phyloP scores from a whole-genome alignment of 2,797 vertebrate genomes.

The Lerista edwardsae region DNA sequence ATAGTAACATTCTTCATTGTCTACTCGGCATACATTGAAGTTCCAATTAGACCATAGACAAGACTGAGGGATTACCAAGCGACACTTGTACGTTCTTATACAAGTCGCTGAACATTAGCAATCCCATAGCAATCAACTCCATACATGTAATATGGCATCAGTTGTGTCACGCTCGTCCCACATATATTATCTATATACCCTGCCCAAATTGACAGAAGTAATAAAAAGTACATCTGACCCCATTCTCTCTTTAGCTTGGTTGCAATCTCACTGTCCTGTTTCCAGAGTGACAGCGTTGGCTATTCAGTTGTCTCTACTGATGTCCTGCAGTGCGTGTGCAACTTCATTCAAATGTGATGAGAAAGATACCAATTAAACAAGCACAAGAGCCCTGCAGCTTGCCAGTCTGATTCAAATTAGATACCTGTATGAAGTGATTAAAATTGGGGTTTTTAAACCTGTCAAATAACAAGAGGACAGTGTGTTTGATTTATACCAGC shows the following conservation, averaged over 20 bases:
- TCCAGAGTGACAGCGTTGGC: conserved; percentile 55
- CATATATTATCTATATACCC: background rate
- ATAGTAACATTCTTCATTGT: background rate
- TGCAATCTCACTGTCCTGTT: conserved; percentile 49
- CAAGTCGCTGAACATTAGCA: background rate
- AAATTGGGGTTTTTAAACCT: conserved; percentile 66
- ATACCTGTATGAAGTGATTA: conserved; percentile 70
- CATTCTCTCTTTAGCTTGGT: conserved; percentile 24
- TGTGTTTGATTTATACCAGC: conserved; percentile 67
- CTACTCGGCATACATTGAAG: background rate
- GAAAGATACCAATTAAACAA: conserved; percentile 74
- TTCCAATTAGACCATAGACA: background rate
- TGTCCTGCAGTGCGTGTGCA: conserved; percentile 67
- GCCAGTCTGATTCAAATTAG: conserved; percentile 71
- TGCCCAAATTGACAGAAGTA: background rate
- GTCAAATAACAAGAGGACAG: conserved; percentile 62
- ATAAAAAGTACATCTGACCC: conserved; percentile 12
- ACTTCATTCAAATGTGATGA: conserved; percentile 69
- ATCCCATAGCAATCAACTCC: background rate
- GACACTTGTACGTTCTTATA: background rate
- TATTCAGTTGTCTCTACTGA: conserved; percentile 66
- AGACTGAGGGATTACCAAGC: background rate
- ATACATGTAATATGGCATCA: background rate
- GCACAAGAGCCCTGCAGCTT: conserved; percentile 63
- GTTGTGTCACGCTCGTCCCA: background rate